Evolutionary conservation across 92 coral and sea anemone genomes (phyloP).

Genomic region (Porites lobata): DNA sequence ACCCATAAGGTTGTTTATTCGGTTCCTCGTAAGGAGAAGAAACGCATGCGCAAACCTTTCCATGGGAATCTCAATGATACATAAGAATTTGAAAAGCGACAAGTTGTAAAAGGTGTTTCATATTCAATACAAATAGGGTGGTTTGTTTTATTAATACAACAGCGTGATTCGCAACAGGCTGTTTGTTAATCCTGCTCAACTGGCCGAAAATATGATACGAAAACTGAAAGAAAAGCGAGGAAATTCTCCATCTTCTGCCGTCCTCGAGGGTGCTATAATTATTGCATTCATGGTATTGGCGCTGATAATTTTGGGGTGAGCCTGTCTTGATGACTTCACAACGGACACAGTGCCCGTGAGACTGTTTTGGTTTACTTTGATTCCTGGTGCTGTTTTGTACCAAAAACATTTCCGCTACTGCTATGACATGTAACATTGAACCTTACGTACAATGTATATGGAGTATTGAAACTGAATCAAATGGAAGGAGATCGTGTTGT

Average conservation of each 20-base stretch:
- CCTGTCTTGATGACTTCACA: neutral
- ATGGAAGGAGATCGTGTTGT: no score
- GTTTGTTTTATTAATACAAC: no score
- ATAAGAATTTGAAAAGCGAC: neutral
- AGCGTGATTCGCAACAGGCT: neutral
- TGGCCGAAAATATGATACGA: neutral
- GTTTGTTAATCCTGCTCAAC: neutral
- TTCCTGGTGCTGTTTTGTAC: no score
- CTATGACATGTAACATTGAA: no score
- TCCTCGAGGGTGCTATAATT: neutral
- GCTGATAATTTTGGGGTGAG: neutral
- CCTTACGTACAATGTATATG: no score
- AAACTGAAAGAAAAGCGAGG: neutral
- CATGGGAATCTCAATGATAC: neutral
- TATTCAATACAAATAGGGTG: no score
- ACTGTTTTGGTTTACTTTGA: no score
- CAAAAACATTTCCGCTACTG: no score
- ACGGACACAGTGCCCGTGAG: no score
- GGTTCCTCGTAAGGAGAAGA: neutral
- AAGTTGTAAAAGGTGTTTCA: no score
- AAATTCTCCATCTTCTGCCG: neutral
- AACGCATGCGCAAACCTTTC: neutral
- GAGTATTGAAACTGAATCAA: no score
- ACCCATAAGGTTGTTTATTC: no score
- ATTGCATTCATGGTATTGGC: neutral